A percentile compares a stretch with the other conserved stretches of the same genome.
Evolutionary conservation across 2,888 invertebrate genomes (phyloP).

Genomic region (Habrosyne pyritoides): DNA sequence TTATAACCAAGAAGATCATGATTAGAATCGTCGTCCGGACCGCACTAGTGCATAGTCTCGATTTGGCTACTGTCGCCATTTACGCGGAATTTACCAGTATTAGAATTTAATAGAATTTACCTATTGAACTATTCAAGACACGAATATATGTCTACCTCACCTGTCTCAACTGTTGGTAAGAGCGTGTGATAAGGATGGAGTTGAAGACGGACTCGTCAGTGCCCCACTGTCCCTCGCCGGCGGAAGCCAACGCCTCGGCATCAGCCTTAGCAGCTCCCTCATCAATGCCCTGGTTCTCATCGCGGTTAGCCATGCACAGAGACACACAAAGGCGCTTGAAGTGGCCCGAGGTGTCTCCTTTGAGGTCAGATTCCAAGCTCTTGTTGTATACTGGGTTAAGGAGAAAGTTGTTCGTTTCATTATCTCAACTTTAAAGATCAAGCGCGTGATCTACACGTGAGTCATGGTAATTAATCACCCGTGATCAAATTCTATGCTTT

Average conservation of each 20-base stretch:
- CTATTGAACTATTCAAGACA: no score
- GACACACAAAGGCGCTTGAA: constrained; percentile 96
- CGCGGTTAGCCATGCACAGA: constrained; percentile 93
- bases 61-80: no score
- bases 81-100: no score
- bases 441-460: background rate
- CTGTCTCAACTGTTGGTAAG: constrained; percentile 93
- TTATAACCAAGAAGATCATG: no score
- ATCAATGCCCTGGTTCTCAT: constrained; percentile 94
- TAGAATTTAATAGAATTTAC: no score
- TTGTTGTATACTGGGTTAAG: constrained; percentile 88
- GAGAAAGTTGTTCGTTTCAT: background rate
- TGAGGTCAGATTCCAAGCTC: constrained; percentile 92
- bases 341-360: constrained; percentile 97
- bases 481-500: no score
- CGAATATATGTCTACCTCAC: constrained; percentile 38
- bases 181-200: constrained; percentile 92
- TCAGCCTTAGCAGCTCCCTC: constrained; percentile 91
- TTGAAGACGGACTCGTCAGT: constrained; percentile 96
- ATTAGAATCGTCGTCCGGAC: no score
- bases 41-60: no score
- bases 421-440: background rate
- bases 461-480: no score
- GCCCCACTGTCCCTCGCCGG: constrained; percentile 94
- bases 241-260: constrained; percentile 89